Base-by-base conservation (phyloP, 2,797 vertebrate species). In the Toxotes lorentzi region DNA sequence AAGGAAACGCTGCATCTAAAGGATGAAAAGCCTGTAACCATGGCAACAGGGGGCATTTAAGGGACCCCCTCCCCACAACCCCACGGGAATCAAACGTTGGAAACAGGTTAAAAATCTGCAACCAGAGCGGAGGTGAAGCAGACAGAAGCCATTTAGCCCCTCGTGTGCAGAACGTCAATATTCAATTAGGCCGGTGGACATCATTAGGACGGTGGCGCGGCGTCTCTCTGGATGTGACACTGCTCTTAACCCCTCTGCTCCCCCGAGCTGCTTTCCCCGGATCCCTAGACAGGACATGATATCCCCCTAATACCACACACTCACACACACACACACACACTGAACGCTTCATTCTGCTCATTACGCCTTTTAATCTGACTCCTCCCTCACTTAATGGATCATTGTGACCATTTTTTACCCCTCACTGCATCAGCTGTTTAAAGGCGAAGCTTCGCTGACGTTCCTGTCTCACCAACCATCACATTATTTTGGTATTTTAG, bases 121-220 rank as follows among this genome's bases (percentile, higher is more conserved):
- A 85, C 70, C 50, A 4, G 7, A 66, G 79, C 23, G 45, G 83
- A 85, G 86, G 76, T 54, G 67, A 82, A 80, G 76, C 88, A 76
- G 89, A 91, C 86, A 83, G 86, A 89, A 87, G 80, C 85, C 86
- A 86, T 94, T 94, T 92, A 93, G 92, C 80, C 91, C 91, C 77
- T 70, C 12, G 13, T 73, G 73, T 86, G 82, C 89, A 91, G 58
- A 87, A 92, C 89, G 93, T 93, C 94, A 93, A 94, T 94, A 94
- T 94, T 95, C 93, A 94, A 95, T 95, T 92, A 94, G 90, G 84
- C 88, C 76, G 70, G 73, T 89, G 89, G 92, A 93, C 89, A 90
- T 93, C 90, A 91, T 93, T 91, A 93, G 90, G 65, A 82, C 58
- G 64, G 69, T 57, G 43, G 78, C 54, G 56, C 70, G 3, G 71